Evolutionary conservation across 1,140 invertebrate genomes (phyloP).

Genomic region (Carcinoscorpius rotundicauda): DNA sequence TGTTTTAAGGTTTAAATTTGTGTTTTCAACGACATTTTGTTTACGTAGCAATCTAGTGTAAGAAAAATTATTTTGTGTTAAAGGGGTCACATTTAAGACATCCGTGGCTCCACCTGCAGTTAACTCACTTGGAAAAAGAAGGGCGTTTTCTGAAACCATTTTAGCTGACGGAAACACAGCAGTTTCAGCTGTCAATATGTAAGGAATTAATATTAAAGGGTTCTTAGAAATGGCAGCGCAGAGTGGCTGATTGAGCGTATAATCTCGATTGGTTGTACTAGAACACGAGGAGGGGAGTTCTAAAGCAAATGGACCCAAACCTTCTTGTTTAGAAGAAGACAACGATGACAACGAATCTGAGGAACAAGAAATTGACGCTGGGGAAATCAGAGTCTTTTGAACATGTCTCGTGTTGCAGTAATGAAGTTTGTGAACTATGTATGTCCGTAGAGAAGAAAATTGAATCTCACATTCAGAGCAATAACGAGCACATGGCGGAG

Average conservation of each 20-base stretch:
- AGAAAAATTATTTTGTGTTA: not conserved
- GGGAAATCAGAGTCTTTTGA: constrained; percentile 30
- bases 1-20: too few relatives aligned
- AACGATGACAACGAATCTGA: too few relatives aligned
- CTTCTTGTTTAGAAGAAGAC: too few relatives aligned
- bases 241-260: constrained; percentile 17
- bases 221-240: constrained; percentile 64
- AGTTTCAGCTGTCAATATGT: constrained; percentile 44
- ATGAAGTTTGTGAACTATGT: constrained; percentile 78
- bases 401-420: constrained; percentile 82
- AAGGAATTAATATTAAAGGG: constrained; percentile 78
- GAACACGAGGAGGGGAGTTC: too few relatives aligned
- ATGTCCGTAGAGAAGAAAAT: constrained; percentile 74
- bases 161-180: constrained; percentile 32
- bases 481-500: constrained; percentile 42
- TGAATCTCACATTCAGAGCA: constrained; percentile 92
- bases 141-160: not conserved
- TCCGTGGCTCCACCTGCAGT: not conserved
- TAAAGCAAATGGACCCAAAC: too few relatives aligned
- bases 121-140: not conserved
- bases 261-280: too few relatives aligned
- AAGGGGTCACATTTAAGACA: not conserved
- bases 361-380: not conserved
- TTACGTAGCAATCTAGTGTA: too few relatives aligned
- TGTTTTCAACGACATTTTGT: too few relatives aligned